These are phyloP conservation scores for Schizothorax lantsangensis DNA, from an alignment of 2,797 vertebrate species.

Conservation along the genomic window DNA sequence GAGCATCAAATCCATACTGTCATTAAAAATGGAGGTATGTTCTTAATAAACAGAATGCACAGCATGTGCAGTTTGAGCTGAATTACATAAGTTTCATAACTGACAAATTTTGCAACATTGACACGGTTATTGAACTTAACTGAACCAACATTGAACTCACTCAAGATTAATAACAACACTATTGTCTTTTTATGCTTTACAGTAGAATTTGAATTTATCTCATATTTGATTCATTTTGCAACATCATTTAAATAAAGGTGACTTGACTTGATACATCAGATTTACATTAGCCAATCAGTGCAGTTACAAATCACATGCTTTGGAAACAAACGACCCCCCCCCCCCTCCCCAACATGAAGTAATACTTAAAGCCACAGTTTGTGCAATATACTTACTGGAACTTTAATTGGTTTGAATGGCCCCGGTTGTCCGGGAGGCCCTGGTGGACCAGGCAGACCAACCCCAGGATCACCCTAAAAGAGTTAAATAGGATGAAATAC, in stretches of 20 bases:
- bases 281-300: neutral
- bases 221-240: neutral
- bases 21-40: constrained; percentile 48
- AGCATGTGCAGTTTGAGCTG: neutral
- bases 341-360: neutral
- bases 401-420: constrained; percentile 13
- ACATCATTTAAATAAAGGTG: neutral
- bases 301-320: neutral
- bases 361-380: neutral
- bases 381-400: constrained; percentile 42
- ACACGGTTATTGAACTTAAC: neutral
- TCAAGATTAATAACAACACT: neutral
- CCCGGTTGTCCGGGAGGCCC: constrained; percentile 73
- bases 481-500: neutral
- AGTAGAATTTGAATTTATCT: neutral
- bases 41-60: neutral
- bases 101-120: neutral
- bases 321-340: neutral
- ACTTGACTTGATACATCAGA: neutral
- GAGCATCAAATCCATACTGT: constrained; percentile 79
- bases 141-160: neutral
- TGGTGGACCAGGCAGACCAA: constrained; percentile 74
- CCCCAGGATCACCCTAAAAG: constrained; percentile 77
- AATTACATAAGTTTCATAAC: neutral
- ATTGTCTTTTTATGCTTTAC: neutral